Conservation (phyloP, 2,113 vertebrate species). For the Mirounga angustirostris region DNA sequence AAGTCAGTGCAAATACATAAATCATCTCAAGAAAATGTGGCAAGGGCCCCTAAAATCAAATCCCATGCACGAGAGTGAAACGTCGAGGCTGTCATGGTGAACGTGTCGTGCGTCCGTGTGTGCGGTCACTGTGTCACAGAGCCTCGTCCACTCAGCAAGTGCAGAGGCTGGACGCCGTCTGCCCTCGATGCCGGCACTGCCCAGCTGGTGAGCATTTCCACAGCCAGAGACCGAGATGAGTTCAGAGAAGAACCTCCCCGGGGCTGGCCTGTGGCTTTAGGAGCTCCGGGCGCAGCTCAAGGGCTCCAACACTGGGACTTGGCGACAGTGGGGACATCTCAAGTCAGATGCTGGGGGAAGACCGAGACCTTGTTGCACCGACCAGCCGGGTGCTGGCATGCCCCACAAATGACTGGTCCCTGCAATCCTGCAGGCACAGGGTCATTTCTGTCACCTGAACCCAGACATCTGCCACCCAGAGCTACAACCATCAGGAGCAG, state of each 20-base stretch:
- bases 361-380: background rate
- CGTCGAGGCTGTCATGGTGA: background rate
- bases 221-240: rapidly evolving
- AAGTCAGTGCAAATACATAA: rapidly evolving
- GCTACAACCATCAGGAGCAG: background rate
- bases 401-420: background rate
- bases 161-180: background rate
- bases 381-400: rapidly evolving
- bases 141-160: background rate
- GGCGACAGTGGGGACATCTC: background rate
- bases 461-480: background rate
- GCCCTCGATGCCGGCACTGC: too few species aligned
- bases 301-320: background rate
- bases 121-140: rapidly evolving
- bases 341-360: background rate
- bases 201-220: background rate
- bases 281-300: too few species aligned
- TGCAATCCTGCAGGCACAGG: background rate
- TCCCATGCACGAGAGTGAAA: background rate
- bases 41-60: background rate
- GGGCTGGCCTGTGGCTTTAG: background rate
- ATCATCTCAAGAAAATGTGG: background rate
- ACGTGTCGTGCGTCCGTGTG: rapidly evolving
- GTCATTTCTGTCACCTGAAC: background rate
- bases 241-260: rapidly evolving